Percentiles rank a stretch among this genome's conserved stretches.
phyloP scores from a whole-genome alignment of 2,113 vertebrate genomes.

The Typhlomys cinereus region DNA sequence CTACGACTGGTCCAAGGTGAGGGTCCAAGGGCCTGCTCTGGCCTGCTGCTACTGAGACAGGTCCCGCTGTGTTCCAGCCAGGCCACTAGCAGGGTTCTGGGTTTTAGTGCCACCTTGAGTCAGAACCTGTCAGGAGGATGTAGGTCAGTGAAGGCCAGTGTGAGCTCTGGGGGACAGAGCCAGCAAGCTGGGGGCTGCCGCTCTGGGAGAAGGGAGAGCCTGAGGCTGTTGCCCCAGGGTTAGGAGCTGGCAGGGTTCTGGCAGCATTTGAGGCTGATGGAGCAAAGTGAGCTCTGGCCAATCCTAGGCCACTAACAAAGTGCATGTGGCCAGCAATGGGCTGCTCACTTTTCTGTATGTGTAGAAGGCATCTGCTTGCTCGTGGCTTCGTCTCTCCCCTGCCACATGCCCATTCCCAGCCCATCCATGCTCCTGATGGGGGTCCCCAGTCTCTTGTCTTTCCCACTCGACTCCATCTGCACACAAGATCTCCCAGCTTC shows the following conservation, averaged over 20 bases:
- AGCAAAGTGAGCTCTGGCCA: not conserved
- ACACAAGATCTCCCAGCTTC: no score
- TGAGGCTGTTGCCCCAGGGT: not conserved
- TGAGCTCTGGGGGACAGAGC: no score
- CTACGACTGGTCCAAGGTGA: slow-evolving; percentile 99
- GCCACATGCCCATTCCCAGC: no score
- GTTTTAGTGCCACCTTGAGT: not conserved
- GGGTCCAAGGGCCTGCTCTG: not conserved
- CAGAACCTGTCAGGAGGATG: no score
- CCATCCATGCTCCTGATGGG: not conserved
- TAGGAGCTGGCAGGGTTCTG: not conserved
- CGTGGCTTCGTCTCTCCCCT: not conserved
- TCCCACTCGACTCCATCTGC: not conserved
- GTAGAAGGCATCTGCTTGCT: not conserved
- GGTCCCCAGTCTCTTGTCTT: not conserved
- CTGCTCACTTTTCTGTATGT: no score
- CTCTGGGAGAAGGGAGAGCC: not conserved
- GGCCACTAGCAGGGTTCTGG: not conserved
- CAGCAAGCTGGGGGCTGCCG: no score
- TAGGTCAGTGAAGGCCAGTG: no score
- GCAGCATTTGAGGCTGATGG: not conserved
- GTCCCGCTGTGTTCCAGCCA: not conserved
- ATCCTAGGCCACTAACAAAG: no score
- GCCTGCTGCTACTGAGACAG: accelerated
- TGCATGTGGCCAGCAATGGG: no score